Conservation (phyloP, 2,113 vertebrate genomes). For the Hylia prasina region DNA sequence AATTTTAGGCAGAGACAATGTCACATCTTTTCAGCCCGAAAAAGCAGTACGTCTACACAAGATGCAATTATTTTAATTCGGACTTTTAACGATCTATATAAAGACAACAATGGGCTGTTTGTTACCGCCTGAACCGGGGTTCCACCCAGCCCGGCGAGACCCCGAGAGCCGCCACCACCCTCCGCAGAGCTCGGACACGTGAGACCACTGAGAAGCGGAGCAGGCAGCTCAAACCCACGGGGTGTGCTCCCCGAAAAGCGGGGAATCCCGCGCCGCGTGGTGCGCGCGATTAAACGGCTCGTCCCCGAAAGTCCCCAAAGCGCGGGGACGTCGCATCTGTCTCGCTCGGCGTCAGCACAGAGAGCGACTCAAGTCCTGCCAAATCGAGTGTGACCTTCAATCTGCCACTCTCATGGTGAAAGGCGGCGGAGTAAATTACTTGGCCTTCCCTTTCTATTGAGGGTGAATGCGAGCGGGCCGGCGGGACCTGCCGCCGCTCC, state of each 20-base stretch:
- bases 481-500: slow-evolving; percentile 74
- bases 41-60: background rate
- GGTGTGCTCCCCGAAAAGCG: rapidly evolving
- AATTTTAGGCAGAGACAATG: background rate
- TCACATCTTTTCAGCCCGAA: background rate
- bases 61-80: slow-evolving; percentile 6
- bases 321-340: slow-evolving; percentile 53
- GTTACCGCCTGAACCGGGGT: background rate
- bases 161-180: background rate
- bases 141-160: background rate
- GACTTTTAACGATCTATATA: background rate
- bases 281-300: background rate
- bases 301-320: background rate
- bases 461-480: slow-evolving; percentile 65
- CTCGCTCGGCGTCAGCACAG: slow-evolving; percentile 32
- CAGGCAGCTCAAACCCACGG: rapidly evolving
- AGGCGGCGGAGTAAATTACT: slow-evolving; percentile 66
- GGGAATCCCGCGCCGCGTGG: rapidly evolving
- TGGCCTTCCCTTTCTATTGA: slow-evolving; percentile 70
- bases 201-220: rapidly evolving
- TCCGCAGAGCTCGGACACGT: rapidly evolving
- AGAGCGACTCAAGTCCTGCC: slow-evolving; percentile 57
- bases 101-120: slow-evolving; percentile 19
- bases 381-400: slow-evolving; percentile 77
- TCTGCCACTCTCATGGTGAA: slow-evolving; percentile 76